These are phyloP conservation scores for Caenorhabditis tropicalis DNA, from an alignment of 1,140 invertebrate genomes.

Conservation along the genomic window DNA sequence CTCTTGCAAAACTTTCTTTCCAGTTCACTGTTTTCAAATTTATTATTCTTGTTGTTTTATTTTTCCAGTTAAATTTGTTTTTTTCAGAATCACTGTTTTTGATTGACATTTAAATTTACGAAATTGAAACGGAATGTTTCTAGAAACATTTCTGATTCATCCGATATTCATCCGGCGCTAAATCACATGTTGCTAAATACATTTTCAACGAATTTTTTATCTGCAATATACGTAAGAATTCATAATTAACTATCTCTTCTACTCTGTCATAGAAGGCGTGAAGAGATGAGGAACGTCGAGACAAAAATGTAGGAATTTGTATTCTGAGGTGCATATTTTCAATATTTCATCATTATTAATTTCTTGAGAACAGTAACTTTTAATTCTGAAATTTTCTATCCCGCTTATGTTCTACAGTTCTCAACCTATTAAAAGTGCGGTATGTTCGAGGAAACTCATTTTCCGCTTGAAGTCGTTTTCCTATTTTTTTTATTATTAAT, in stretches of 20 bases:
- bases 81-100: too few relatives aligned
- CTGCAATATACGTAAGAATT: constrained; percentile 33
- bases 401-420: too few relatives aligned
- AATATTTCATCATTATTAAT: too few relatives aligned
- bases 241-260: neutral
- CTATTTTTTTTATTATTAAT: constrained; percentile 2
- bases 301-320: neutral
- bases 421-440: neutral
- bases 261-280: neutral
- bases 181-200: constrained; percentile 15
- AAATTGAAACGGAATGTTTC: too few relatives aligned
- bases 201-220: constrained; percentile 4
- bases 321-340: too few relatives aligned
- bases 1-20: too few relatives aligned
- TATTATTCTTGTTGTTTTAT: too few relatives aligned
- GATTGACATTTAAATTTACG: too few relatives aligned
- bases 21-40: too few relatives aligned
- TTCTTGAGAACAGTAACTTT: too few relatives aligned
- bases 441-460: neutral
- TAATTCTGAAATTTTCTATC: too few relatives aligned
- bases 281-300: neutral
- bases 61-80: too few relatives aligned
- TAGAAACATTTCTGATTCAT: neutral
- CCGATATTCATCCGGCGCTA: neutral
- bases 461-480: neutral